Evolutionary conservation across 2,797 vertebrate species (phyloP).

Genomic region (Schizopygopsis malacanthus): DNA sequence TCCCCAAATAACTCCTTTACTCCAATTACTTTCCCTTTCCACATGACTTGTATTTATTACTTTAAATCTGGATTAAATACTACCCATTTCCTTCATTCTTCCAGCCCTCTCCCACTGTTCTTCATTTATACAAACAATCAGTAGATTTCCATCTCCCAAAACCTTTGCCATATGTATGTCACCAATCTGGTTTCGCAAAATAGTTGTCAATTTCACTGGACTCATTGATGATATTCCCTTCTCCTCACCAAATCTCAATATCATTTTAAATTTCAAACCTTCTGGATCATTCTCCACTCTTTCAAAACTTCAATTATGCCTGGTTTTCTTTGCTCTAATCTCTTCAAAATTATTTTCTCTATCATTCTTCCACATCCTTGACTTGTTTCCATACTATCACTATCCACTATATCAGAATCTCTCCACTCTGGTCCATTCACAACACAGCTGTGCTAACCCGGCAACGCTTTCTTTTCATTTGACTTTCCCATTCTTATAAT

Average conservation of each 20-base stretch:
- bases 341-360: neutral
- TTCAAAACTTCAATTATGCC: neutral
- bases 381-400: conserved; percentile 22
- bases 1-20: too few relatives aligned
- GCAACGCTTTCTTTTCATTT: neutral
- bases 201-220: neutral
- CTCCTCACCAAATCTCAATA: neutral
- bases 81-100: neutral
- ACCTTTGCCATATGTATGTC: neutral
- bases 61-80: too few relatives aligned
- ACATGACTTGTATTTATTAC: too few relatives aligned
- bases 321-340: neutral
- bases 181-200: neutral
- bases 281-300: neutral
- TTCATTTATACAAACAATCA: too few relatives aligned
- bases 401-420: neutral
- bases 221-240: neutral
- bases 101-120: neutral
- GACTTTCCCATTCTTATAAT: too few relatives aligned
- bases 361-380: neutral
- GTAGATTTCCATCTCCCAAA: neutral
- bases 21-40: too few relatives aligned
- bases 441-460: conserved; percentile 15
- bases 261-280: neutral
- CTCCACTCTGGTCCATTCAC: neutral